Base-by-base conservation (phyloP, 1,140 invertebrate species). In the Aphaenogaster rudis region DNA sequence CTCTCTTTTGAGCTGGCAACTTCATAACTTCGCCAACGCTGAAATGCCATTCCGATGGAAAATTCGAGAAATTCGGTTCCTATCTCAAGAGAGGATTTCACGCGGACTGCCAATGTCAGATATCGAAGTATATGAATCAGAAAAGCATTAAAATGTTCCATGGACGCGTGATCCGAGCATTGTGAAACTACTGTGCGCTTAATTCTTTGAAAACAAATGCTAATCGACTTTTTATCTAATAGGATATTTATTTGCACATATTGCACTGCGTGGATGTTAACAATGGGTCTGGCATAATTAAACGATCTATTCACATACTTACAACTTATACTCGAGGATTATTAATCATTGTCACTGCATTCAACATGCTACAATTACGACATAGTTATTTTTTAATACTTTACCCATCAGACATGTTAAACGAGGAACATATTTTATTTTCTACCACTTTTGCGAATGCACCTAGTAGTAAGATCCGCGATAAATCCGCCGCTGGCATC, bases 11-110 rank as follows among this genome's bases (percentile, higher is more conserved):
- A 45, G 42, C 64, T 28, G 48, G 66, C 42, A 81, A 81, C 79
- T 72, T 81, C 28, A 81, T 81, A 81, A 81, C 79, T 81, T 69
- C 21, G 48, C 48, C 78, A 28, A 81, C 50, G 79, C 21, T 57
- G 66, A 54, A 81, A 71, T 81, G 66, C 66, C 66, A 72, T 71
- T 81, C 66, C n/a, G 39, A 81, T 21, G 39, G 66, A 81, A 72
- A 71, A 81, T 71, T 69, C 66, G 50, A 57, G 36, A 39, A 42
- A 71, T 66, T 72, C 21, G 15, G 50, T 57, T 48, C 79, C 66
- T 72, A 71, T 81, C 15, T 72, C 50, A 72, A 81, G 64, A 57
- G 69, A 42, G 50, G 50, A 81, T 81, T 81, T 81, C 50, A 50
- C 36, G 36, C 50, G 21, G 42, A 57, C 66, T 81, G 66, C 64